Conservation (phyloP, 2,113 vertebrate genomes). For the Telmatochromis brichardi region DNA sequence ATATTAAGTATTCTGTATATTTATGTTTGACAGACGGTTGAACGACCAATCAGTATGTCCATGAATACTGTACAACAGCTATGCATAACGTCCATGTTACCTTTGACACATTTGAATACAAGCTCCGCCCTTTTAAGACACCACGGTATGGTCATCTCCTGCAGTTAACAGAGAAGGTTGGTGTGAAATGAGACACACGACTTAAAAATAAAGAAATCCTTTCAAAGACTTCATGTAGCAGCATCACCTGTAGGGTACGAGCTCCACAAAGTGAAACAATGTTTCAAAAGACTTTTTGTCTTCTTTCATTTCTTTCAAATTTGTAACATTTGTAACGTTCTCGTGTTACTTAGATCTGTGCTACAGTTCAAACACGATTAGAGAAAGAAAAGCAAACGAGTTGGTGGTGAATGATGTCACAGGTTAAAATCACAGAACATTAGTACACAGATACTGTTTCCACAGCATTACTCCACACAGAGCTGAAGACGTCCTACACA, state of each 20-base stretch:
- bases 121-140: conserved; percentile 76
- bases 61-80: neutral
- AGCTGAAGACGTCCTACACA: neutral
- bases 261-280: neutral
- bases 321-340: neutral
- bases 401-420: neutral
- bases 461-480: neutral
- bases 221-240: neutral
- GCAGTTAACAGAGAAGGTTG: neutral
- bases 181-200: neutral
- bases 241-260: accelerated
- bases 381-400: neutral
- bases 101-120: conserved; percentile 98
- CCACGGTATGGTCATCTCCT: conserved; percentile 81
- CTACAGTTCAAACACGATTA: accelerated
- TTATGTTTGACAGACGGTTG: neutral
- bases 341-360: accelerated
- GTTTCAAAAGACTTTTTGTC: neutral
- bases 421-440: neutral
- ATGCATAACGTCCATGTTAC: conserved; percentile 43
- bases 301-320: neutral
- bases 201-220: neutral
- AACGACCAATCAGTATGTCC: neutral
- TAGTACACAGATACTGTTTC: neutral
- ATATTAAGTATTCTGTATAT: neutral